Conservation (phyloP, 2,797 vertebrate genomes). For the Linurgus olivaceus region DNA sequence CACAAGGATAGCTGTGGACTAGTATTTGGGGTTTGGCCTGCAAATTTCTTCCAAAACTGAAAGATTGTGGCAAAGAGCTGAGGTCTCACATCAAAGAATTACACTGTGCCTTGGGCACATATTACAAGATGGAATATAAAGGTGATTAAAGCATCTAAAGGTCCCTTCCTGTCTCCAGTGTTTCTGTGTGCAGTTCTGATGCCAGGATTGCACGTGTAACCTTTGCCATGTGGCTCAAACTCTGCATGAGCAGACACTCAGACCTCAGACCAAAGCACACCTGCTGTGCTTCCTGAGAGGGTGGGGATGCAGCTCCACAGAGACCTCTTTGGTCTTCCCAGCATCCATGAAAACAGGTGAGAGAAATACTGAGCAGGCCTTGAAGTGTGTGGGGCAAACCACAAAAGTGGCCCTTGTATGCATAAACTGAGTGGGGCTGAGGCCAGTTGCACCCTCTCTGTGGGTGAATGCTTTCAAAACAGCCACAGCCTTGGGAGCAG, state of each 20-base stretch:
- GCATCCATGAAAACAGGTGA: neutral
- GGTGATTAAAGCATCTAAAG: neutral
- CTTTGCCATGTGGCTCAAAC: neutral
- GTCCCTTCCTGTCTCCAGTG: neutral
- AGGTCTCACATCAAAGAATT: neutral
- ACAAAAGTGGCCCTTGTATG: neutral
- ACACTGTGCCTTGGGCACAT: neutral
- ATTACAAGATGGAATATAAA: neutral
- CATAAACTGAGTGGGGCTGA: accelerated
- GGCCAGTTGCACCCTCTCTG: neutral
- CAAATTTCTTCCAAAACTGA: neutral
- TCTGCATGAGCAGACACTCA: neutral
- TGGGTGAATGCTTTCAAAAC: neutral
- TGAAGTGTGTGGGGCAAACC: neutral
- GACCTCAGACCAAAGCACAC: neutral
- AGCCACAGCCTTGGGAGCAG: neutral
- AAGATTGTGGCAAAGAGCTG: neutral
- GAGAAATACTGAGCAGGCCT: neutral
- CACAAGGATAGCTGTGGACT: neutral
- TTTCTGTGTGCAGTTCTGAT: neutral
- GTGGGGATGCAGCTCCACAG: neutral
- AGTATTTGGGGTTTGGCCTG: neutral
- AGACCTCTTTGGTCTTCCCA: neutral
- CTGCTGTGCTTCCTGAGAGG: neutral
- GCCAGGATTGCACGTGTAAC: neutral